phyloP scores from a whole-genome alignment of 2,797 vertebrate species.

The Spatula clypeata region DNA sequence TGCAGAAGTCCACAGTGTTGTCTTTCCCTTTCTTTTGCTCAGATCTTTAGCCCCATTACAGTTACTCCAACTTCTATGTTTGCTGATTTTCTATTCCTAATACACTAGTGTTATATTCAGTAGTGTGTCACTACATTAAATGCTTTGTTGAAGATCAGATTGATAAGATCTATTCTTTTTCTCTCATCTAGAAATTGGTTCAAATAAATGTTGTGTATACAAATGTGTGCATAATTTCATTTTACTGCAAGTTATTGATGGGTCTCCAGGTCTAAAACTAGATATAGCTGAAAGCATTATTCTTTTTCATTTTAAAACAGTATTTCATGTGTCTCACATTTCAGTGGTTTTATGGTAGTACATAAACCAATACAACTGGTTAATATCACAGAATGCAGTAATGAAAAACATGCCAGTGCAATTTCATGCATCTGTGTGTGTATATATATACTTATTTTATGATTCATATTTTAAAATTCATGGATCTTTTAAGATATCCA shows the following conservation, averaged over 20 bases:
- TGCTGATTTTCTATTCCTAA: not conserved
- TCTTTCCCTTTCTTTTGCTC: not conserved
- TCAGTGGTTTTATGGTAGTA: conserved; percentile 18
- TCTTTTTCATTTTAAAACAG: conserved; percentile 26
- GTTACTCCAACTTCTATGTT: not conserved
- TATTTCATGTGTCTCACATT: not conserved
- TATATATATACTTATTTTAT: not conserved
- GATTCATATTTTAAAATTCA: conserved; percentile 29
- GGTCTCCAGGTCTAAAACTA: not conserved
- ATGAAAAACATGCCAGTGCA: conserved; percentile 28
- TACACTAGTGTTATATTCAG: not conserved
- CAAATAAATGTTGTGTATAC: not conserved
- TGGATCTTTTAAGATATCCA: not conserved
- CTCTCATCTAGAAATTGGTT: not conserved
- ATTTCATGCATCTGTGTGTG: not conserved
- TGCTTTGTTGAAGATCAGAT: not conserved
- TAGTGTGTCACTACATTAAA: not conserved
- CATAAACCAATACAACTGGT: conserved; percentile 31
- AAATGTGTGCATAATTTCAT: not conserved
- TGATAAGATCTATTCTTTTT: not conserved
- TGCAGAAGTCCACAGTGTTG: not conserved
- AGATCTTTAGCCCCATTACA: not conserved
- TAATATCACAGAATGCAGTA: conserved; percentile 16
- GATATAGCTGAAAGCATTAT: not conserved
- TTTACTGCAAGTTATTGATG: not conserved